These are phyloP conservation scores for Drosophila aldrichi DNA, from an alignment of 2,888 invertebrate species.

Conservation along the genomic window DNA sequence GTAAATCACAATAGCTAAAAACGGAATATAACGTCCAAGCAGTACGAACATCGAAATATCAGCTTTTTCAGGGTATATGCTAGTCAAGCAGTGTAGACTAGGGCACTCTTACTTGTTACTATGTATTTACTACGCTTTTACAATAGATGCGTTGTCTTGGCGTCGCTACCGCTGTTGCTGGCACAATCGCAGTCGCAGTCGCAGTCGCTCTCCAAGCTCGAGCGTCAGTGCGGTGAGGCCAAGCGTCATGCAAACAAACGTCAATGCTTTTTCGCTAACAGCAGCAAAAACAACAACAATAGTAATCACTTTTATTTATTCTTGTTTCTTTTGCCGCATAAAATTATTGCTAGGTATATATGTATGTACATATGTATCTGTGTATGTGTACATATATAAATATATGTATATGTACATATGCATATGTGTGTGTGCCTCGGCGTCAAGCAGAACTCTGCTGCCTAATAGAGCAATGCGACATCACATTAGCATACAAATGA, in stretches of 20 bases:
- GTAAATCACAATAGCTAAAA: too few species aligned
- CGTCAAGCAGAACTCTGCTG: too few species aligned
- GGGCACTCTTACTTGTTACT: conserved; percentile 14
- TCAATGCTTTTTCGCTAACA: conserved; percentile 56
- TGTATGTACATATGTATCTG: not conserved
- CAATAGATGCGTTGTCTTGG: conserved; percentile 39
- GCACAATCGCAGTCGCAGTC: conserved; percentile 2
- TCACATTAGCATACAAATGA: conserved; percentile 26
- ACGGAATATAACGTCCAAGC: too few species aligned
- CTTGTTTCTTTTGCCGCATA: conserved; percentile 55
- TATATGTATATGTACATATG: not conserved
- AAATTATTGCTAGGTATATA: conserved; percentile 19
- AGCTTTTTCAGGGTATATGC: not conserved
- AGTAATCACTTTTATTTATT: conserved; percentile 47
- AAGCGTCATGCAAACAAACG: conserved; percentile 68
- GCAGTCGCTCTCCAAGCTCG: not conserved
- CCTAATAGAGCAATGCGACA: conserved; percentile 39
- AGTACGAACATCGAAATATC: too few species aligned
- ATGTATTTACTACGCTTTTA: conserved; percentile 65
- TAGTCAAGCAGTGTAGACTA: not conserved
- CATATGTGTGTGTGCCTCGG: not conserved
- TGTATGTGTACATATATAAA: not conserved
- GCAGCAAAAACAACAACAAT: conserved; percentile 27
- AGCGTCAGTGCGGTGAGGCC: conserved; percentile 24
- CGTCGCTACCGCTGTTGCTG: conserved; percentile 15